Conservation (phyloP, 1,140 invertebrate species). For the Calephelis nemesis region DNA sequence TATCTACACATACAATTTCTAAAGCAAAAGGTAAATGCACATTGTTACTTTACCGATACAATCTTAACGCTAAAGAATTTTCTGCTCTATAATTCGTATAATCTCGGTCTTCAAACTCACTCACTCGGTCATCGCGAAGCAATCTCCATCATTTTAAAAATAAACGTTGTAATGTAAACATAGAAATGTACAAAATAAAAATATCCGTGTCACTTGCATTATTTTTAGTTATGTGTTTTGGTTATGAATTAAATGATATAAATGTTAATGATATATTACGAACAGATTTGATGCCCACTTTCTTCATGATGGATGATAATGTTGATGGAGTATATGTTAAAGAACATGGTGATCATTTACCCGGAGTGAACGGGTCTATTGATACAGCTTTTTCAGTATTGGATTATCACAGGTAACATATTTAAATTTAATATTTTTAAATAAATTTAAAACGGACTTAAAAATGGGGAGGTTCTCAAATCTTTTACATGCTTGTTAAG, state of each 20-base stretch:
- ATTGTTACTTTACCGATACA: conserved; percentile 33
- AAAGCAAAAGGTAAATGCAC: conserved; percentile 1
- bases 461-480: too few species aligned
- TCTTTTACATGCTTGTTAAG: too few species aligned
- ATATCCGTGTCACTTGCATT: not conserved
- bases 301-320: conserved; percentile 67
- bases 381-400: conserved; percentile 80
- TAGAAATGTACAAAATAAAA: not conserved
- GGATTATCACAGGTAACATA: conserved; percentile 81
- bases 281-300: conserved; percentile 81
- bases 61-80: conserved; percentile 53
- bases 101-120: conserved; percentile 26
- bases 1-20: not conserved
- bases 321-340: conserved; percentile 25
- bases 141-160: conserved; percentile 12
- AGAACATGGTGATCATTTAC: conserved; percentile 26
- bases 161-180: not conserved
- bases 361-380: conserved; percentile 76
- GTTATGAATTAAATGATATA: conserved; percentile 43
- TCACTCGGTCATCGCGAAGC: too few species aligned
- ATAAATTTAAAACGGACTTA: too few species aligned
- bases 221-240: not conserved
- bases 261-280: conserved; percentile 82
- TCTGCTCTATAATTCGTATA: conserved; percentile 67
- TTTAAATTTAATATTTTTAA: conserved; percentile 6